Percentiles rank a stretch among this genome's conserved stretches.
Evolutionary conservation across 2,113 vertebrate species (phyloP).

Genomic region (Muntiacus muntjak): DNA sequence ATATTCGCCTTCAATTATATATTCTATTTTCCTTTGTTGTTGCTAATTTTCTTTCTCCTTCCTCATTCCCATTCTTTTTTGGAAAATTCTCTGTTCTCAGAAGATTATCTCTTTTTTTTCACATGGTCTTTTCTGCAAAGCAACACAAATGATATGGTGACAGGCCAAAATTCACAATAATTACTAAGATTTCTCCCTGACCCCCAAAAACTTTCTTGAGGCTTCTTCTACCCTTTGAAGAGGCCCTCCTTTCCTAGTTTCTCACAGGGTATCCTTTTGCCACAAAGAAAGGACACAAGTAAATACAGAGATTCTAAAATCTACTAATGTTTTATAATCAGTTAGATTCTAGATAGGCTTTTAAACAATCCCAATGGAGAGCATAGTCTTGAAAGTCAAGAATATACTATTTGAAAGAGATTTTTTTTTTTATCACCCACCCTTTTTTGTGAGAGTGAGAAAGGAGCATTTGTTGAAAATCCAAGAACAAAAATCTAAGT

Average conservation of each 20-base stretch:
- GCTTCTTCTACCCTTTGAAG: not conserved
- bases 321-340: not conserved
- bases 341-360: not conserved
- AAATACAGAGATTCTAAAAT: not conserved
- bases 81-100: not conserved
- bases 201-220: not conserved
- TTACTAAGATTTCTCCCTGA: not conserved
- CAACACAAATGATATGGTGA: not conserved
- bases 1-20: not conserved
- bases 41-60: not conserved
- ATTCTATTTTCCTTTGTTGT: not conserved
- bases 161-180: not conserved
- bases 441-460: not conserved
- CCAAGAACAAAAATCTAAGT: not conserved
- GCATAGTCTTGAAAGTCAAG: not conserved
- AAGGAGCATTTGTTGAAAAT: not conserved
- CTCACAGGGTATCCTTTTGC: not conserved
- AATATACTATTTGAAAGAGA: not conserved
- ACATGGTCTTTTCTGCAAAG: not conserved
- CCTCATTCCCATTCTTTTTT: not conserved
- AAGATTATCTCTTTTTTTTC: not conserved
- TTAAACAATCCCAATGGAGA: not conserved
- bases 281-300: not conserved
- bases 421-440: not conserved
- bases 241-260: not conserved